These are phyloP conservation scores for Rhagonycha fulva DNA, from an alignment of 2,888 invertebrate species.

Conservation along the genomic window DNA sequence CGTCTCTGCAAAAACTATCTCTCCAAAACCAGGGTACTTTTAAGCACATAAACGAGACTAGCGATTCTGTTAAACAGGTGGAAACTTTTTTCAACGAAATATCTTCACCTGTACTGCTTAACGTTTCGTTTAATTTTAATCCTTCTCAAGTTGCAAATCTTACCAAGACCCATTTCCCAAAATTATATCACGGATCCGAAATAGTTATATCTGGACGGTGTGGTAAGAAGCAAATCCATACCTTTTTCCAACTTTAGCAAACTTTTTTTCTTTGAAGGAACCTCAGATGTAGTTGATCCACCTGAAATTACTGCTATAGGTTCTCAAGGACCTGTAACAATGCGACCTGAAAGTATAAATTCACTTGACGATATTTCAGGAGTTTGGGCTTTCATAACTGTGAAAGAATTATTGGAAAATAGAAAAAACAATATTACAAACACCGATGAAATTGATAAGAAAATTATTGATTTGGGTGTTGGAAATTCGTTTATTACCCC, in stretches of 20 bases:
- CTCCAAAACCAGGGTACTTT: constrained; percentile 69
- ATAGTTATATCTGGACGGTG: constrained; percentile 64
- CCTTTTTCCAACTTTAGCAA: background rate
- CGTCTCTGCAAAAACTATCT: constrained; percentile 68
- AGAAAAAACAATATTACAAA: constrained; percentile 5
- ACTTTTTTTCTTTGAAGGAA: background rate
- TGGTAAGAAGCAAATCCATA: constrained; percentile 21
- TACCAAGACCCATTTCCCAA: constrained; percentile 62
- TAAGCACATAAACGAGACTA: constrained; percentile 73
- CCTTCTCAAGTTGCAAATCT: constrained; percentile 59
- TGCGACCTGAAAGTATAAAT: background rate
- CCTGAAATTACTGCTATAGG: background rate
- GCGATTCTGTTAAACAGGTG: constrained; percentile 69
- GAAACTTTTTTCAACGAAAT: constrained; percentile 70
- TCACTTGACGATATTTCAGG: background rate
- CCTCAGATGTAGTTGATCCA: background rate
- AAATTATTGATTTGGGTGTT: background rate
- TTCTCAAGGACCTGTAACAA: background rate
- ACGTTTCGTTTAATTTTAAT: constrained; percentile 68
- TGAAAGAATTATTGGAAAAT: background rate
- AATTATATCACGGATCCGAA: constrained; percentile 67
- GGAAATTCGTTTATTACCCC: background rate
- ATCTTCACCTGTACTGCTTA: constrained; percentile 68
- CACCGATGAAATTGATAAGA: background rate
- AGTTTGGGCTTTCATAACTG: background rate